Percentiles rank a stretch among this genome's conserved stretches.
phyloP scores from a whole-genome alignment of 1,140 invertebrate genomes.

The Sycophaga agraensis region DNA sequence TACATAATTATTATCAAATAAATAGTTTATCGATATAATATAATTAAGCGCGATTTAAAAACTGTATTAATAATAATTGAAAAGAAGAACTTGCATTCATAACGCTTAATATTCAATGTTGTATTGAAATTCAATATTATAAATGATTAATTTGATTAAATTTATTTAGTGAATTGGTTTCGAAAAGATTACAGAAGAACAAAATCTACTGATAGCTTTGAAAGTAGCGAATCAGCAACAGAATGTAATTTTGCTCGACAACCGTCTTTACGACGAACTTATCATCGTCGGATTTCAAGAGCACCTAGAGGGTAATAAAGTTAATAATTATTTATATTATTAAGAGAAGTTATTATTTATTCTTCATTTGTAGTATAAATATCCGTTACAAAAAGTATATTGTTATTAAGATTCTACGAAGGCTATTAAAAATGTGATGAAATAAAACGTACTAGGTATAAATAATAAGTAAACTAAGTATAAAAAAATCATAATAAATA shows the following conservation, averaged over 20 bases:
- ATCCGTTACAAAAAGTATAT: too few species aligned
- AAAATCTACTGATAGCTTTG: constrained; percentile 60
- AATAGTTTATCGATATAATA: too few species aligned
- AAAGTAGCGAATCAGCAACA: constrained; percentile 63
- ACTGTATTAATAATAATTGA: too few species aligned
- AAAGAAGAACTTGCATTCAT: too few species aligned
- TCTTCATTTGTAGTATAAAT: background rate
- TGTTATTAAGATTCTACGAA: background rate
- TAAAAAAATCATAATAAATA: too few species aligned
- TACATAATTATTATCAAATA: too few species aligned
- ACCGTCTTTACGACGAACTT: constrained; percentile 47
- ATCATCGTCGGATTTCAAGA: constrained; percentile 43
- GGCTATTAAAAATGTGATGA: background rate
- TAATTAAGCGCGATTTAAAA: too few species aligned
- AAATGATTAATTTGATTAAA: too few species aligned
- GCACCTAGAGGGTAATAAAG: constrained; percentile 45
- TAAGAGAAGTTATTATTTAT: background rate
- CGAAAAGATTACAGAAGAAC: constrained; percentile 60
- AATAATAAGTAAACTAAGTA: background rate
- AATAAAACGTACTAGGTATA: background rate
- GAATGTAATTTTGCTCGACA: constrained; percentile 60
- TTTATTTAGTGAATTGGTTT: too few species aligned
- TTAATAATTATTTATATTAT: too few species aligned
- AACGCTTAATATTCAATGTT: too few species aligned
- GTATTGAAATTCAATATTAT: too few species aligned